A percentile compares a stretch with the other conserved stretches of the same genome.
Conservation (phyloP, 2,797 vertebrate species). For the Darevskia nairensis region DNA sequence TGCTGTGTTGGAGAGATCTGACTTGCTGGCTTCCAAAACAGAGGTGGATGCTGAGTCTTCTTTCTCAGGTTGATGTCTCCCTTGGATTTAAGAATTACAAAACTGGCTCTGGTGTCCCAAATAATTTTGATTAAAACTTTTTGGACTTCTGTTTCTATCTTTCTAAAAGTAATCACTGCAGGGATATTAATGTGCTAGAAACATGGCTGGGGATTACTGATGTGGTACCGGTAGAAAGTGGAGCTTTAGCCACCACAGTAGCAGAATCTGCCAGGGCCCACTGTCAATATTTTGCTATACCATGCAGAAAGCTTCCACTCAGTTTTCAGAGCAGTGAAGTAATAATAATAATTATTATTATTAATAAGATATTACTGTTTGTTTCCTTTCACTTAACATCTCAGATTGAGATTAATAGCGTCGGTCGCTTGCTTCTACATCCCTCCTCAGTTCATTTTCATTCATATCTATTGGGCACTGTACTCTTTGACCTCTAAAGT, state of each 20-base stretch:
- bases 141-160: neutral
- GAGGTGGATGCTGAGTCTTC: neutral
- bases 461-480: neutral
- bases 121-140: neutral
- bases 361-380: neutral
- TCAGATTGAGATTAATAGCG: neutral
- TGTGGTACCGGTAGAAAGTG: neutral
- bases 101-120: neutral
- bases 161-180: neutral
- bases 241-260: neutral
- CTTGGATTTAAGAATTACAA: neutral
- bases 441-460: neutral
- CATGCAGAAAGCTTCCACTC: neutral
- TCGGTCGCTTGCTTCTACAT: neutral
- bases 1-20: neutral
- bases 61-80: neutral
- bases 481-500: constrained; percentile 12
- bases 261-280: neutral
- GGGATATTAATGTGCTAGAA: neutral
- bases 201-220: neutral
- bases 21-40: neutral
- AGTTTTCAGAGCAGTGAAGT: neutral
- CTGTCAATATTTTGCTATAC: neutral
- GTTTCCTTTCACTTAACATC: neutral
- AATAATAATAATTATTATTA: too few species aligned